Conservation (phyloP, 2,797 vertebrate genomes). For the Champsocephalus gunnari region DNA sequence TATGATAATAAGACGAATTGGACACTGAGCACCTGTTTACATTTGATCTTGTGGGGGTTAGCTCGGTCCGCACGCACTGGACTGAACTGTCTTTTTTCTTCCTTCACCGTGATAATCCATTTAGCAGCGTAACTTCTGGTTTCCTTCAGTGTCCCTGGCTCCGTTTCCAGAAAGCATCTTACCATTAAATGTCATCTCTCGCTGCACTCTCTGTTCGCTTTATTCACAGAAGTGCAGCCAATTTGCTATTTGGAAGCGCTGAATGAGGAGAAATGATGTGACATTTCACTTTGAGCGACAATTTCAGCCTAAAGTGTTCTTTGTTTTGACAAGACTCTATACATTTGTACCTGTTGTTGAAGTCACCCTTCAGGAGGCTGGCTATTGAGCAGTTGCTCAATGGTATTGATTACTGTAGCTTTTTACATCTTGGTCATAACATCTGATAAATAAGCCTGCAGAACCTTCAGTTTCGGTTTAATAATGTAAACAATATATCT, state of each 20-base stretch:
- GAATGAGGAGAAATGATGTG: constrained; percentile 27
- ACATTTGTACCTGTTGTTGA: neutral
- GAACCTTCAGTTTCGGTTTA: neutral
- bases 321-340: constrained; percentile 21
- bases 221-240: constrained; percentile 12
- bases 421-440: neutral
- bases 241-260: neutral
- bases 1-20: constrained; percentile 31
- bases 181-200: constrained; percentile 47
- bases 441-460: neutral
- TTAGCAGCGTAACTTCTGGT: constrained; percentile 51
- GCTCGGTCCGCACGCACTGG: constrained; percentile 17
- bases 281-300: constrained; percentile 30
- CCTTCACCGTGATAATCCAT: constrained; percentile 58
- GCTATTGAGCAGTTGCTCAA: neutral
- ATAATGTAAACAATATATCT: neutral
- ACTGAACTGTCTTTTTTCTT: constrained; percentile 62
- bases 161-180: constrained; percentile 53
- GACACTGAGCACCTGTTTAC: constrained; percentile 54
- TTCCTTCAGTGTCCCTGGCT: constrained; percentile 48
- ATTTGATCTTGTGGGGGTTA: constrained; percentile 41
- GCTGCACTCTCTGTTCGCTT: constrained; percentile 14
- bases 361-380: neutral
- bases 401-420: neutral
- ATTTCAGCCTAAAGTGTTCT: constrained; percentile 20